Base-by-base conservation (phyloP, 1,140 invertebrate species). In the Maconellicoccus hirsutus region DNA sequence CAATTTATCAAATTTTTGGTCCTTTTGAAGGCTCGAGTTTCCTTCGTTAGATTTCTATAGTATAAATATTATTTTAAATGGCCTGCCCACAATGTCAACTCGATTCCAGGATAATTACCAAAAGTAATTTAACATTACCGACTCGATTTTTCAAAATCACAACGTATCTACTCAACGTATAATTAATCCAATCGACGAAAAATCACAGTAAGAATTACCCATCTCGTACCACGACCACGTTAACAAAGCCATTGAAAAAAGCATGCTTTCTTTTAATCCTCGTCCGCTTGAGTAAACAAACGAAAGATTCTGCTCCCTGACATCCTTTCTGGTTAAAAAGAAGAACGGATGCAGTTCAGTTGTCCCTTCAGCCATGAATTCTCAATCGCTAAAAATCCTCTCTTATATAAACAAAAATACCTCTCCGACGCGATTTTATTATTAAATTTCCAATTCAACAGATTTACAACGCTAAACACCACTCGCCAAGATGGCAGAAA, bases 351-450 rank as follows among this genome's bases (percentile, higher is more conserved):
- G 42, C 42, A 52, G 12, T 12, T 12, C 3, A 33, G 42, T 52
- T 52, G 16, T 52, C 42, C 42, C 42, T 52, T 52, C 42, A 52
- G 42, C 42, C 42, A 52, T 52, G 42, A 52, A 52, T 52, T 52
- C 42, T 52, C 42, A 19, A 52, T 52, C 42, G 42, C 42, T 52
- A 52, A 52, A 52, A 52, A 52, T 52, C 42, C 42, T 52, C 42
- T 52, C 42, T 52, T 52, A 52, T 14, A 52, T 52, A 52, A 52
- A 52, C 42, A 52, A 52, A 52, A 52, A 52, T 52, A 52, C n/a
- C 16, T 52, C 42, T 52, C n/a, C 42, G 42, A 52, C 42, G 42
- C 42, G 42, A 52, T 52, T 52, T 52, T 52, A 52, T 52, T 52
- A 52, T 52, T 52, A 52, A 52, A 52, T 52, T 52, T 52, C 42